Conservation (phyloP, 1,140 invertebrate genomes). For the Megathymus violae region DNA sequence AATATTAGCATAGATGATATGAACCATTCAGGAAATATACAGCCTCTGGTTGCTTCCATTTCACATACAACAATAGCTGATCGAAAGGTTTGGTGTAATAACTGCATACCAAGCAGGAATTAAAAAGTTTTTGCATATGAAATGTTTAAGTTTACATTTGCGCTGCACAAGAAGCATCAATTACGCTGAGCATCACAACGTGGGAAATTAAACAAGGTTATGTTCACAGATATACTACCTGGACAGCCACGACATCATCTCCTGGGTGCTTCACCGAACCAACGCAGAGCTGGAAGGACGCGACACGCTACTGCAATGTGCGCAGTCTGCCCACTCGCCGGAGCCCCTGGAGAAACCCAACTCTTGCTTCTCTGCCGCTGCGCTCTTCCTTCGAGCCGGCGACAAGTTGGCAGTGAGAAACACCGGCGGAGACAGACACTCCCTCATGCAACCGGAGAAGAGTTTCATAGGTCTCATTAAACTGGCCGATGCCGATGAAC, state of each 20-base stretch:
- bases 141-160: neutral
- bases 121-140: too few species aligned
- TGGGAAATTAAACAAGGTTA: neutral
- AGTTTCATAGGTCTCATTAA: conserved; percentile 92
- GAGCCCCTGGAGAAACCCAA: conserved; percentile 82
- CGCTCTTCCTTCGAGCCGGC: conserved; percentile 85
- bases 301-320: conserved; percentile 71
- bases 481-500: conserved; percentile 84
- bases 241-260: conserved; percentile 72
- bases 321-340: conserved; percentile 62
- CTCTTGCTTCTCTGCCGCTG: conserved; percentile 90
- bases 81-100: too few species aligned
- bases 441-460: conserved; percentile 88
- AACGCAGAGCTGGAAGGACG: conserved; percentile 58
- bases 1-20: too few species aligned
- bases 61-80: too few species aligned
- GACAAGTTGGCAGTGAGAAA: conserved; percentile 88
- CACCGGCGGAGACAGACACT: conserved; percentile 87
- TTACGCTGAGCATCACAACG: too few species aligned
- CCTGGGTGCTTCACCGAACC: conserved; percentile 73
- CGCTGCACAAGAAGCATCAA: neutral
- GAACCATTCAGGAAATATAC: too few species aligned
- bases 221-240: conserved; percentile 70
- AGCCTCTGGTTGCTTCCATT: too few species aligned
- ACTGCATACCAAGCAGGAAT: too few species aligned